Percentiles rank a stretch among this genome's conserved stretches.
These are phyloP conservation scores for Drosophila kanapiae DNA, from an alignment of 1,140 invertebrate genomes.

Conservation along the genomic window DNA sequence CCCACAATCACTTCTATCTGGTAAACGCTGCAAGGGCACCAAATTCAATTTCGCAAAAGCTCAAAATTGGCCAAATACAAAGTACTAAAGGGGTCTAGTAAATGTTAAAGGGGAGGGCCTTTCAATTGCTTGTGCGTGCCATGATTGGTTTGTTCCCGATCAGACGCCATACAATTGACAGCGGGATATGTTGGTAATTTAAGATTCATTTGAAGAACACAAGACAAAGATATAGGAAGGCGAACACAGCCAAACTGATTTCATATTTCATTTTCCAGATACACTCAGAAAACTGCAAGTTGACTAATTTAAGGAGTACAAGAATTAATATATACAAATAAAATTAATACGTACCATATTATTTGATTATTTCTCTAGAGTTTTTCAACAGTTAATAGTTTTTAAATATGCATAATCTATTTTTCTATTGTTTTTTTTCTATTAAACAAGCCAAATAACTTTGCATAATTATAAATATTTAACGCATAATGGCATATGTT, in stretches of 20 bases:
- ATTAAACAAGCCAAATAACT: too few species aligned
- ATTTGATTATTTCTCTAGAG: background rate
- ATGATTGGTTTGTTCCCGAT: slow-evolving; percentile 26
- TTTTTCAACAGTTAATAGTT: background rate
- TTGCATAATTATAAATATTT: too few species aligned
- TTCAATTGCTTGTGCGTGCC: slow-evolving; percentile 45
- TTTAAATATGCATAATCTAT: too few species aligned
- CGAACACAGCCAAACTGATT: slow-evolving; percentile 25
- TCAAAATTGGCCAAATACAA: slow-evolving; percentile 5
- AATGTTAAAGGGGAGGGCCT: slow-evolving; percentile 1
- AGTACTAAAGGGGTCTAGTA: slow-evolving; percentile 6
- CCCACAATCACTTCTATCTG: background rate
- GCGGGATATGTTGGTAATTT: slow-evolving; percentile 57
- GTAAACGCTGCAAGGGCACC: background rate
- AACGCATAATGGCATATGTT: too few species aligned
- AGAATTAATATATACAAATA: background rate
- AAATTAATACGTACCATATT: background rate
- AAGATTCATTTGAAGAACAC: slow-evolving; percentile 46
- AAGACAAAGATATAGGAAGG: slow-evolving; percentile 4
- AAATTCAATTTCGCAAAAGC: slow-evolving; percentile 1
- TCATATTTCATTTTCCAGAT: slow-evolving; percentile 46
- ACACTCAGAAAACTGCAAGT: background rate
- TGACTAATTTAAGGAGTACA: background rate
- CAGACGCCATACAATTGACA: slow-evolving; percentile 47
- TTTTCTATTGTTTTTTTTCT: too few species aligned